A percentile compares a stretch with the other conserved stretches of the same genome.
Evolutionary conservation across 2,797 vertebrate genomes (phyloP).

Genomic region (Myotis daubentonii): DNA sequence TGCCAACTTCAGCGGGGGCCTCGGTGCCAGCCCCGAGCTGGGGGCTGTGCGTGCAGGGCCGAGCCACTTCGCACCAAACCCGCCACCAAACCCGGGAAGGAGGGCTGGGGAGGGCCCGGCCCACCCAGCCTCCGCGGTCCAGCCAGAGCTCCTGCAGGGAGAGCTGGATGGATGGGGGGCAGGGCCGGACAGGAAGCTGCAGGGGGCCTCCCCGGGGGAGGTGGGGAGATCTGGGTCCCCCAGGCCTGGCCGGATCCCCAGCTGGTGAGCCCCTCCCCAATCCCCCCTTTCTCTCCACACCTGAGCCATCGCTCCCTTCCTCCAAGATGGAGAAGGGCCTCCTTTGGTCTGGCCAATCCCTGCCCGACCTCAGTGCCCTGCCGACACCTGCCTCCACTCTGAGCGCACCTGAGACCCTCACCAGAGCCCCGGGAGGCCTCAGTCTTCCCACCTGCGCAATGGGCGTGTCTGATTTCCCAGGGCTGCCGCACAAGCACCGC

Average conservation of each 20-base stretch:
- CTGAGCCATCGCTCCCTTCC: background rate
- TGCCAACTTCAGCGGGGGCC: accelerated
- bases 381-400: accelerated
- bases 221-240: background rate
- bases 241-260: accelerated
- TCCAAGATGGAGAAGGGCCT: accelerated
- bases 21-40: accelerated
- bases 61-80: accelerated
- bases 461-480: accelerated
- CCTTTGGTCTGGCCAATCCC: background rate
- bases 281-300: background rate
- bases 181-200: background rate
- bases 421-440: accelerated
- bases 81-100: accelerated
- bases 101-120: background rate
- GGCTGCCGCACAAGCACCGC: background rate
- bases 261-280: background rate
- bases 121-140: accelerated
- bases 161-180: background rate
- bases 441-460: accelerated
- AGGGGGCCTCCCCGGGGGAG: background rate
- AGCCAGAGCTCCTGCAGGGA: background rate
- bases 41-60: accelerated
- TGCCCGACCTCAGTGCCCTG: background rate
- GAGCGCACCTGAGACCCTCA: background rate